Evolutionary conservation across 1,140 invertebrate species (phyloP).

Genomic region (Drosophila mojavensis): DNA sequence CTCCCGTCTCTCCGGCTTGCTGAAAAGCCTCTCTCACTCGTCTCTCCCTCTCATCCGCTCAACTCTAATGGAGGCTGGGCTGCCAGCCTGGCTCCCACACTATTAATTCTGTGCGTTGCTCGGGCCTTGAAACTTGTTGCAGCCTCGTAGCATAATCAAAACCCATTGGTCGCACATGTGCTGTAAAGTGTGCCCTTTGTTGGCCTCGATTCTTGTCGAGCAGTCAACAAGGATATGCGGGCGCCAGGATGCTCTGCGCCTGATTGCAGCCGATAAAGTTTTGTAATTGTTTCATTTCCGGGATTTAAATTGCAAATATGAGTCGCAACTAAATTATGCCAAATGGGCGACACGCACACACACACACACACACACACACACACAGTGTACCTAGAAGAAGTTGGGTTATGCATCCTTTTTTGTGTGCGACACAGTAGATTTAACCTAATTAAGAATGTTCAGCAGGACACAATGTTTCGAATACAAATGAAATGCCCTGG

Average conservation of each 20-base stretch:
- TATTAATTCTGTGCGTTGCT: neutral
- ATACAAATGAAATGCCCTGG: slow-evolving; percentile 78
- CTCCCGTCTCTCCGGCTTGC: too few relatives aligned
- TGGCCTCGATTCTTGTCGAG: slow-evolving; percentile 30
- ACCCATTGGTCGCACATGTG: slow-evolving; percentile 38
- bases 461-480: slow-evolving; percentile 82
- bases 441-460: slow-evolving; percentile 84
- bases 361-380: slow-evolving; percentile 31
- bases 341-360: slow-evolving; percentile 48
- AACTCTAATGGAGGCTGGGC: neutral
- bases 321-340: slow-evolving; percentile 71
- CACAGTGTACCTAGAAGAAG: slow-evolving; percentile 15
- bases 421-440: slow-evolving; percentile 75
- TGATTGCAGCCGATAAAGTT: slow-evolving; percentile 78
- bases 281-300: slow-evolving; percentile 83
- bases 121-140: slow-evolving; percentile 41
- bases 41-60: too few relatives aligned
- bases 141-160: slow-evolving; percentile 30
- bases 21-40: too few relatives aligned
- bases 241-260: slow-evolving; percentile 13
- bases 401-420: slow-evolving; percentile 39
- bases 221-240: slow-evolving; percentile 28
- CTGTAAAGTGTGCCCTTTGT: slow-evolving; percentile 32
- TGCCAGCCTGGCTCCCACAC: neutral
- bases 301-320: slow-evolving; percentile 84